Base-by-base conservation (phyloP, 2,888 invertebrate species). In the Myathropa florea region DNA sequence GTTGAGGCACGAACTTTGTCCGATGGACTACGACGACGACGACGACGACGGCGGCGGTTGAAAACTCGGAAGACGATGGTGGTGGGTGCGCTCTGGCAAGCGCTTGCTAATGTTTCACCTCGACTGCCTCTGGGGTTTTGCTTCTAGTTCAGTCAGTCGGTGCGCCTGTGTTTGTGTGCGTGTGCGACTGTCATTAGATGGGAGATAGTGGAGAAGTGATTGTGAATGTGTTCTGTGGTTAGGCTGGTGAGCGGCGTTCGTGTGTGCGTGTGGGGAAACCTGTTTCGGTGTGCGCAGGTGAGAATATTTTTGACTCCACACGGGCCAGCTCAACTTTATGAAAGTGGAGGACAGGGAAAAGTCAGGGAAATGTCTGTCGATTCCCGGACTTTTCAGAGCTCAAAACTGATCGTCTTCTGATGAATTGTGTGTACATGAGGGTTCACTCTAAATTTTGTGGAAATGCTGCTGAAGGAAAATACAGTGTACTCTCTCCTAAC, bases 1-100 rank as follows among this genome's bases (percentile, higher is more conserved):
- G 88, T 89, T 88, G 89, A 88, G 72, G 83, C 83, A 89, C 89
- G 88, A 90, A 90, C 90, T 88, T 64, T 30, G 77, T 64, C 39
- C 70, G 65, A 28, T 73, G 63, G 36, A 53, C 6, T 28, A 63
- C 33, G 36, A 46, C 55, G 33, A 61, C 63, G 36, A 77, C 60
- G 39, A 21, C 39, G 36, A 46, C 18, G 28, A n/a, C n/a, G n/a
- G n/a, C 2, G 18, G 46, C 46, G 46, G 46, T 18, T 46, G 46
- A 18, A 46, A 18, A 18, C 39, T 39, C 39, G 14, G 14, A 12
- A 2, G 21, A 71, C 76, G 14, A 39, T 59, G 46, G 57, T 83
- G 80, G 80, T 79, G 83, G 78, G 85, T 85, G 82, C 85, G 63
- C 59, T 67, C 36, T 39, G 63, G 77, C 70, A 70, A 73, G 60